Base-by-base conservation (phyloP, 2,797 vertebrate species). In the Scarus forsteni region DNA sequence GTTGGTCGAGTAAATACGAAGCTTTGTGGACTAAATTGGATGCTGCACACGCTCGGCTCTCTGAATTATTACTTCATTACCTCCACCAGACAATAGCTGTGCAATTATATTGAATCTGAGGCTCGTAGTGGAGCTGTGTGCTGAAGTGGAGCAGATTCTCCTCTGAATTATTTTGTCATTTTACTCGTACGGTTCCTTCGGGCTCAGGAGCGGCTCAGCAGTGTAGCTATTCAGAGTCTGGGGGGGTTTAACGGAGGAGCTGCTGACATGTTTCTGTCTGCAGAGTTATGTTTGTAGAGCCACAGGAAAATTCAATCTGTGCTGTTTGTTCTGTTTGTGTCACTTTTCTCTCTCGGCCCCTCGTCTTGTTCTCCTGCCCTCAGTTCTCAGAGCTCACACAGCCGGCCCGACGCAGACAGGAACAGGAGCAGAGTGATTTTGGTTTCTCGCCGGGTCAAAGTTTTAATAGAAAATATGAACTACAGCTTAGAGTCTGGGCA, bases 231-330 rank as follows among this genome's bases (percentile, higher is more conserved):
- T 60, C 64, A 57, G 66, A 71, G 43, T 60, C 60, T 63, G 44
- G 59, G 68, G 45, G 43, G 64, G 3, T 50, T 70, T 62, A 43
- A 53, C 14, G 18, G 40, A 2, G 3, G 45, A 58, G 57, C 49
- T 56, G 54, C 43, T 53, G 64, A 77, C 59, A 38, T 44, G 50
- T 49, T 70, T 77, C 45, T 68, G 52, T 67, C 45, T 70, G 58
- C 53, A 39, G 19, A 55, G 40, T 42, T 45, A 49, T 52, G 58
- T 66, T 55, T 76, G 38, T 60, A 51, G 58, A 58, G 51, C 45
- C 39, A 60, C 11, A 13, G 19, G 49, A 69, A 83, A 72, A 75
- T 66, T 19, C 59, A 66, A 70, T 14, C 19, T 50, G 50, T 42
- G 8, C n/a, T 51, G 35, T 48, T 61, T 14, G 40, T 38, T 7